Percentiles rank a stretch among this genome's conserved stretches.
Evolutionary conservation across 2,888 invertebrate species (phyloP).

Genomic region (Drosophila conformis): DNA sequence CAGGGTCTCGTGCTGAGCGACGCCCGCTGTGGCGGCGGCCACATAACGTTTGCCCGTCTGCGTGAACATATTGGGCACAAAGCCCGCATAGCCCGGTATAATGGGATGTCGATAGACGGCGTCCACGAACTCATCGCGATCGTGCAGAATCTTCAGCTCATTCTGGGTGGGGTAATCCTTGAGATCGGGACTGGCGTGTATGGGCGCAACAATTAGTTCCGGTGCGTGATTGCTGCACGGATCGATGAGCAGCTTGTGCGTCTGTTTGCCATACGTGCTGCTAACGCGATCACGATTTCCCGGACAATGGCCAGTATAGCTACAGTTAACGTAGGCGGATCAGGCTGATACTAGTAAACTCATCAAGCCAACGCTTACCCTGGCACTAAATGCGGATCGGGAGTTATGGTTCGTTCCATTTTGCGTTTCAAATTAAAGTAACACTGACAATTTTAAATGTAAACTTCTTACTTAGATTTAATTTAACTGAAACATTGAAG

Average conservation of each 20-base stretch:
- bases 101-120: slow-evolving; percentile 90
- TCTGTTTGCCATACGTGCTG: slow-evolving; percentile 90
- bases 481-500: slow-evolving; percentile 21
- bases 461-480: slow-evolving; percentile 16
- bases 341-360: neutral
- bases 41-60: slow-evolving; percentile 90
- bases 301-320: slow-evolving; percentile 92
- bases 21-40: slow-evolving; percentile 89
- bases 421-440: slow-evolving; percentile 56
- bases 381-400: slow-evolving; percentile 90
- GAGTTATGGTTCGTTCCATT: slow-evolving; percentile 85
- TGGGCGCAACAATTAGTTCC: slow-evolving; percentile 84
- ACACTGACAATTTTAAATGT: slow-evolving; percentile 45
- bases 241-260: slow-evolving; percentile 90
- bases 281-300: slow-evolving; percentile 91
- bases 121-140: slow-evolving; percentile 88
- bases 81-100: slow-evolving; percentile 90
- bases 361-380: slow-evolving; percentile 86
- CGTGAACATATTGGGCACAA: slow-evolving; percentile 87
- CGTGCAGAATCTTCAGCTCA: slow-evolving; percentile 89
- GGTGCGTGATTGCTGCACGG: slow-evolving; percentile 91
- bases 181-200: slow-evolving; percentile 76
- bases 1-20: slow-evolving; percentile 89
- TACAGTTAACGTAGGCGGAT: slow-evolving; percentile 71
- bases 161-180: slow-evolving; percentile 88